Evolutionary conservation across 2,797 vertebrate genomes (phyloP).

Genomic region (Darevskia mixta): DNA sequence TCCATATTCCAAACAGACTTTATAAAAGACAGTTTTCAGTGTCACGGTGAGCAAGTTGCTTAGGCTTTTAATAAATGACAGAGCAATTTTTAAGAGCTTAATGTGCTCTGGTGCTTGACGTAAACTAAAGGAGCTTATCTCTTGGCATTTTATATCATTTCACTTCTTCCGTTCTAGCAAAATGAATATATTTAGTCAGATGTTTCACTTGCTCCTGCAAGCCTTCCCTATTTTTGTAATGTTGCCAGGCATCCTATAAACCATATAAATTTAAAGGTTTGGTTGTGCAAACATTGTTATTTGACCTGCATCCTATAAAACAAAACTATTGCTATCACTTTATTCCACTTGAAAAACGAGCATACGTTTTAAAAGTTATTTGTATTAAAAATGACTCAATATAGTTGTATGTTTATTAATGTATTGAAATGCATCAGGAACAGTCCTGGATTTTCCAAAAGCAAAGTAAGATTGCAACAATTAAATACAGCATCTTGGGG

Average conservation of each 20-base stretch:
- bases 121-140: slow-evolving; percentile 57
- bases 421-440: slow-evolving; percentile 22
- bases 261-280: background rate
- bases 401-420: slow-evolving; percentile 3
- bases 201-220: slow-evolving; percentile 24
- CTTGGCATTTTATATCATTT: slow-evolving; percentile 52
- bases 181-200: slow-evolving; percentile 45
- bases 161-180: slow-evolving; percentile 37
- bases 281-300: background rate
- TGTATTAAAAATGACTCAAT: background rate
- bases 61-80: slow-evolving; percentile 51
- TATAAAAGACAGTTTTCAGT: slow-evolving; percentile 44
- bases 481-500: background rate
- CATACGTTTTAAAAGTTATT: background rate
- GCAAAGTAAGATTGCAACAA: background rate
- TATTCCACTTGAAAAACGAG: background rate
- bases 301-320: slow-evolving; percentile 28
- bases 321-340: background rate
- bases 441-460: background rate
- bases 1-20: slow-evolving; percentile 48
- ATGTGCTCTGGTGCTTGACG: slow-evolving; percentile 29
- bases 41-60: slow-evolving; percentile 61
- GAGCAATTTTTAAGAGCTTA: slow-evolving; percentile 63
- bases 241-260: background rate
- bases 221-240: slow-evolving; percentile 19